phyloP scores from a whole-genome alignment of 2,888 invertebrate genomes.

The Belgica antarctica region DNA sequence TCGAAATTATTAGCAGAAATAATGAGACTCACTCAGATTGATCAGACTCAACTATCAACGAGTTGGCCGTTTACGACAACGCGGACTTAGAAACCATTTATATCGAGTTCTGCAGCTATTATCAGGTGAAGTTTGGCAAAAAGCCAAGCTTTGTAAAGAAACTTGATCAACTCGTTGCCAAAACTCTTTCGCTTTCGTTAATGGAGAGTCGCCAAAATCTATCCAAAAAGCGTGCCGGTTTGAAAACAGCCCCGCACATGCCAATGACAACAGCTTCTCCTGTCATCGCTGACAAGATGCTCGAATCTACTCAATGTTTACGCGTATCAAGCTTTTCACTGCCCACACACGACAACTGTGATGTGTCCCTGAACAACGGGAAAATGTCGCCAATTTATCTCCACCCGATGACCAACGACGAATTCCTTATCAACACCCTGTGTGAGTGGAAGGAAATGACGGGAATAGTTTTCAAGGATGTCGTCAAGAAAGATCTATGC shows the following conservation, averaged over 20 bases:
- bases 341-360: not conserved
- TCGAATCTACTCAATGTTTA: constrained; percentile 27
- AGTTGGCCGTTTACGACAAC: constrained; percentile 82
- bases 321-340: constrained; percentile 28
- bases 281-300: not conserved
- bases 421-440: constrained; percentile 48
- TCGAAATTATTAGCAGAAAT: constrained; percentile 49
- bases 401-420: constrained; percentile 8
- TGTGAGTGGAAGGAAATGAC: constrained; percentile 66
- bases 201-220: not conserved
- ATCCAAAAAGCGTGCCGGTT: constrained; percentile 2
- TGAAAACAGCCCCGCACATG: constrained; percentile 29
- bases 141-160: constrained; percentile 75
- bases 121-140: constrained; percentile 79
- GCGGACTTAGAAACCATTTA: constrained; percentile 84
- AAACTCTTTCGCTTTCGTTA: not conserved
- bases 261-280: constrained; percentile 27
- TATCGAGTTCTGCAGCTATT: constrained; percentile 85
- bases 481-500: constrained; percentile 64
- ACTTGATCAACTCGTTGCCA: constrained; percentile 37
- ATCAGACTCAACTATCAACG: constrained; percentile 69
- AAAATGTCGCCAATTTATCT: constrained; percentile 13
- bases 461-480: constrained; percentile 64
- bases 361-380: not conserved
- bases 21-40: constrained; percentile 62